Base-by-base conservation (phyloP, 2,888 invertebrate genomes). In the Hypselothyrea guttata region DNA sequence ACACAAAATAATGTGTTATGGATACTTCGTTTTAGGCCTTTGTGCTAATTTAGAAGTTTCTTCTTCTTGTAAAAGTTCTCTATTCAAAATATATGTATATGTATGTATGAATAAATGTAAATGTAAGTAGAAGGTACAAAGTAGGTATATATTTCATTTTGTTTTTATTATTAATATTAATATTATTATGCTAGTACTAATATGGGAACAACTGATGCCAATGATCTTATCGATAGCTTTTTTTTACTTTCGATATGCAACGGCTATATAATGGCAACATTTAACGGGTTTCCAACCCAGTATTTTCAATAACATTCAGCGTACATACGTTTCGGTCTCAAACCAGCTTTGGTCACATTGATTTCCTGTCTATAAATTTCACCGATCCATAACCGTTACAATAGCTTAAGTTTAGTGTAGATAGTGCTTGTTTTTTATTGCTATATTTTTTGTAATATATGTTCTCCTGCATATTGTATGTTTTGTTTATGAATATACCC, bases 231-330 rank as follows among this genome's bases (percentile, higher is more conserved):
- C n/a, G 35, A 28, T 46, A 48, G 18, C 38, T 44, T 33, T 37
- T 12, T 15, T 37, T 41, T 41, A 46, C 5, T 42, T 56, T 58
- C 45, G 78, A 76, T 75, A 67, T 83, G 77, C 76, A 74, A 81
- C 65, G 78, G 82, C 67, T 83, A 76, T 53, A 56, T 57, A 72
- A 83, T 77, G 81, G 81, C 84, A 78, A 59, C 68, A 51, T 33
- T 61, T 52, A 35, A 47, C 38, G 72, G 55, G 71, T 66, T 68
- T 68, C 22, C 37, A 83, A 70, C 60, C 66, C 56, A 51, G 38
- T 62, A 60, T n/a, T 52, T 59, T 35, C 33, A 46, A 40, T 68
- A 35, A 47, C 48, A 7, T 56, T 38, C 41, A 28, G 13, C 27
- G 22, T n/a, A 45, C 22, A 22, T 22, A 22, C 22, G 22, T 15